Evolutionary conservation across 2,888 invertebrate genomes (phyloP), one percentile per base, ranked within the genome.

Genomic region (Ctena decussata): DNA sequence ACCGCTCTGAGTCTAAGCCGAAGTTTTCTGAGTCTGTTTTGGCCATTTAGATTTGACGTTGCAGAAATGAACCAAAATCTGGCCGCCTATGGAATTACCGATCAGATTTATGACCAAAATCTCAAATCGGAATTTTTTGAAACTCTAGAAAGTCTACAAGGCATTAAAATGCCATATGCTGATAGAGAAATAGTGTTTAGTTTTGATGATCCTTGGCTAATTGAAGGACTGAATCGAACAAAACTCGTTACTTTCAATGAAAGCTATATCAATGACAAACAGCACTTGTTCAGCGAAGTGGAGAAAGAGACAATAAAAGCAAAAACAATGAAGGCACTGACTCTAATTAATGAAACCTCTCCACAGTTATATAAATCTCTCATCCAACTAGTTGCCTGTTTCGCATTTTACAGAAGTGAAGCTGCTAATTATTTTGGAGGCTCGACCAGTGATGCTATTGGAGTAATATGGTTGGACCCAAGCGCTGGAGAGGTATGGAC

Each of bases 401-500:
- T 46, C 21, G 46, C 46, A 21, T 21, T 46, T 46, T 46, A 46
- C 46, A 46, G 21, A 21, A 2, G 18, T 18, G 46, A 46, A 46
- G 2, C 3, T 3, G 18, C 46, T 12, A 21, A 15, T 3, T 46
- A 46, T 18, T 3, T 21, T 5, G 46, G 46, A 12, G 46, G 46
- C 12, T 15, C 15, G 18, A 46, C 46, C 3, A 46, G 46, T 46
- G 12, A 15, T 3, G 46, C 46, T 3, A 12, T 46, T 12, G 46
- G 46, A 46, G 18, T 46, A 12, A 46, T 46, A 2, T 46, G 46
- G 46, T 21, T 15, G 46, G 46, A 46, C 21, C 46, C 46, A 18
- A 8, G 46, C 18, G 65, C 80, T 11, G 39, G 69, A 24, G 35
- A 32, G 44, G 65, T 74, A n/a, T 65, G 44, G 46, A 35, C 80